Conservation (phyloP, 2,888 invertebrate species). For the Timema podura region DNA sequence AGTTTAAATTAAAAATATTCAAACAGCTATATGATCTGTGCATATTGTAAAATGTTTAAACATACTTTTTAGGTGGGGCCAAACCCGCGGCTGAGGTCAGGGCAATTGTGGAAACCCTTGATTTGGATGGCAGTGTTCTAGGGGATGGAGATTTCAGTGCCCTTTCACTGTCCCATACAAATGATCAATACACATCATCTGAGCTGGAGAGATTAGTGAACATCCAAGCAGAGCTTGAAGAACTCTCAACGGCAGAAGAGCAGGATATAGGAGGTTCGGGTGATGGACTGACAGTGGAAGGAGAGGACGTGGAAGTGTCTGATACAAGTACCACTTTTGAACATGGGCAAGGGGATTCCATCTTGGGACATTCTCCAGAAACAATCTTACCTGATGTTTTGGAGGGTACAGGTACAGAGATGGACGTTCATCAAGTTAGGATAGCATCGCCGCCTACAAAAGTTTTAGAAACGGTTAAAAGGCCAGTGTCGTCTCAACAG, state of each 20-base stretch:
- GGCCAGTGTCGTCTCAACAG: conserved; percentile 12
- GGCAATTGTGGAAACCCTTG: conserved; percentile 41
- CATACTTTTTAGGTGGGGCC: conserved; percentile 21
- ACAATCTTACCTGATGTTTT: conserved; percentile 28
- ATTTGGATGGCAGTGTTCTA: conserved; percentile 39
- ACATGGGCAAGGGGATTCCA: conserved; percentile 17
- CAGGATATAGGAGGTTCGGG: conserved; percentile 25
- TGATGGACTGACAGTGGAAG: conserved; percentile 23
- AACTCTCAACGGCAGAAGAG: conserved; percentile 36
- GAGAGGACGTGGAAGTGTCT: conserved; percentile 27
- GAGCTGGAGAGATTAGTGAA: conserved; percentile 47
- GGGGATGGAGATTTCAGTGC: conserved; percentile 42
- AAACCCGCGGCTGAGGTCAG: conserved; percentile 34
- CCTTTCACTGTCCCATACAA: conserved; percentile 37
- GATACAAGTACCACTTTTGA: conserved; percentile 18
- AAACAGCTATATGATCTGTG: background rate
- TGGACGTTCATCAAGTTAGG: conserved; percentile 21
- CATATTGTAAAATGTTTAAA: conserved; percentile 14
- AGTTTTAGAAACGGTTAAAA: conserved; percentile 1
- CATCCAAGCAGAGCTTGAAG: conserved; percentile 47
- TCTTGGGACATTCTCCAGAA: conserved; percentile 24
- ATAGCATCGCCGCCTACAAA: conserved; percentile 21
- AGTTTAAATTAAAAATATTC: background rate
- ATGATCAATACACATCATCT: conserved; percentile 37
- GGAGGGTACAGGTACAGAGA: conserved; percentile 26